A percentile compares a stretch with the other conserved stretches of the same genome.
These are phyloP conservation scores for Mirounga angustirostris DNA, from an alignment of 2,113 vertebrate genomes.

Conservation along the genomic window DNA sequence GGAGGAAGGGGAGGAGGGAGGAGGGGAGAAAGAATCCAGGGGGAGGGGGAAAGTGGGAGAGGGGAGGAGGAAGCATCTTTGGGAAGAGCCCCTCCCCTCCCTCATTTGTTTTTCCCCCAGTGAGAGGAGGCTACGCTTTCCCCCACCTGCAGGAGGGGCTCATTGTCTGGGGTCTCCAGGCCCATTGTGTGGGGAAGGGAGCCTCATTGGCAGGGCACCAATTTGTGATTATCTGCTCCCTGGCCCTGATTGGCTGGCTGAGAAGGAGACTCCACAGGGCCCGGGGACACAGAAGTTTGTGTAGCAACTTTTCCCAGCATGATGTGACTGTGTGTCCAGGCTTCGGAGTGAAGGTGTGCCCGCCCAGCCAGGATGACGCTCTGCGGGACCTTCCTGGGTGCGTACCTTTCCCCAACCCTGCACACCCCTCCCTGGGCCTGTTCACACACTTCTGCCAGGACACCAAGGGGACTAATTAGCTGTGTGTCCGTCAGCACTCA, in stretches of 20 bases:
- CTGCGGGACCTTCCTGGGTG: slow-evolving; percentile 96
- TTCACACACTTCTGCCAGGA: slow-evolving; percentile 67
- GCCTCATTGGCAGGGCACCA: slow-evolving; percentile 89
- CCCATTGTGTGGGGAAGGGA: slow-evolving; percentile 86
- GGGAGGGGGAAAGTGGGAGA: neutral
- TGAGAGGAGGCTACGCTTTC: neutral
- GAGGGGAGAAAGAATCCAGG: neutral
- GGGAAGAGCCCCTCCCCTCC: neutral
- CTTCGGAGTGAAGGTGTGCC: slow-evolving; percentile 9
- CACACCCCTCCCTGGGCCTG: slow-evolving; percentile 91
- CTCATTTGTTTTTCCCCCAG: neutral
- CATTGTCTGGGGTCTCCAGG: slow-evolving; percentile 88
- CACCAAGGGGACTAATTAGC: slow-evolving; percentile 1
- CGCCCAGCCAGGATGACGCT: slow-evolving; percentile 92
- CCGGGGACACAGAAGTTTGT: slow-evolving; percentile 90
- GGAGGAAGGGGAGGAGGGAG: neutral
- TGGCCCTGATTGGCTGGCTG: slow-evolving; percentile 89
- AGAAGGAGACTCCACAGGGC: slow-evolving; percentile 38
- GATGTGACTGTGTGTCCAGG: slow-evolving; percentile 85
- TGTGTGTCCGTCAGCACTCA: neutral
- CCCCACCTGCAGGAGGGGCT: slow-evolving; percentile 27
- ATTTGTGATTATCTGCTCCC: slow-evolving; percentile 78
- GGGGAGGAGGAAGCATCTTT: neutral
- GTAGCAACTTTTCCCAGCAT: slow-evolving; percentile 90
- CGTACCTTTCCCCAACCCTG: slow-evolving; percentile 90